phyloP scores from a whole-genome alignment of 2,888 invertebrate species.

The Drosophila recens region DNA sequence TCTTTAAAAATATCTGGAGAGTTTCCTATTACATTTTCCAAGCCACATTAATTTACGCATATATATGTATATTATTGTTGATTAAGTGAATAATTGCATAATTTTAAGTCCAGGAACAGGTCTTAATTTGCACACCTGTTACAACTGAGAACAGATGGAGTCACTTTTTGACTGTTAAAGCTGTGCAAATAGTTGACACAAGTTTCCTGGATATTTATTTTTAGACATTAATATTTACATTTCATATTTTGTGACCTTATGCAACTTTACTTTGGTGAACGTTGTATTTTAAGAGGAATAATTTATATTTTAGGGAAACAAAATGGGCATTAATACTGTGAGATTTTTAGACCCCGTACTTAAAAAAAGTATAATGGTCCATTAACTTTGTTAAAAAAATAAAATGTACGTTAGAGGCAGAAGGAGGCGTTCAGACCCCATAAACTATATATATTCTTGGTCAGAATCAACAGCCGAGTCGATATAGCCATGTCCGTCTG shows the following conservation, averaged over 20 bases:
- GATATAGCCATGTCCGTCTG: too few relatives aligned
- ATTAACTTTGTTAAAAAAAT: too few relatives aligned
- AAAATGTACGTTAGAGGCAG: too few relatives aligned
- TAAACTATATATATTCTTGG: too few relatives aligned
- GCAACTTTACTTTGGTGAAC: background rate
- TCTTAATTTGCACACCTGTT: conserved; percentile 23
- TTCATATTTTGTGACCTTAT: background rate
- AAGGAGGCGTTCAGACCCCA: too few relatives aligned
- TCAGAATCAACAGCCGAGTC: too few relatives aligned
- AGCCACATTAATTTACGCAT: background rate
- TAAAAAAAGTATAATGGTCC: too few relatives aligned
- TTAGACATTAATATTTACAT: background rate
- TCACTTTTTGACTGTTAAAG: conserved; percentile 10
- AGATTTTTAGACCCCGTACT: too few relatives aligned
- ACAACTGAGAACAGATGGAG: conserved; percentile 4
- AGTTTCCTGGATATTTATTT: conserved; percentile 35
- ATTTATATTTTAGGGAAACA: background rate
- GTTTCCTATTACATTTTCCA: background rate
- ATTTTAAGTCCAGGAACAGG: background rate
- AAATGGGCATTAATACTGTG: too few relatives aligned
- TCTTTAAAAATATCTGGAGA: background rate
- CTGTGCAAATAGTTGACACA: conserved; percentile 30
- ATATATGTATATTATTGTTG: background rate
- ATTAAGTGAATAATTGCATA: background rate
- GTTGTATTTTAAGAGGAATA: background rate